These are phyloP conservation scores for Natrix natrix DNA, from an alignment of 2,797 vertebrate species.

Conservation along the genomic window DNA sequence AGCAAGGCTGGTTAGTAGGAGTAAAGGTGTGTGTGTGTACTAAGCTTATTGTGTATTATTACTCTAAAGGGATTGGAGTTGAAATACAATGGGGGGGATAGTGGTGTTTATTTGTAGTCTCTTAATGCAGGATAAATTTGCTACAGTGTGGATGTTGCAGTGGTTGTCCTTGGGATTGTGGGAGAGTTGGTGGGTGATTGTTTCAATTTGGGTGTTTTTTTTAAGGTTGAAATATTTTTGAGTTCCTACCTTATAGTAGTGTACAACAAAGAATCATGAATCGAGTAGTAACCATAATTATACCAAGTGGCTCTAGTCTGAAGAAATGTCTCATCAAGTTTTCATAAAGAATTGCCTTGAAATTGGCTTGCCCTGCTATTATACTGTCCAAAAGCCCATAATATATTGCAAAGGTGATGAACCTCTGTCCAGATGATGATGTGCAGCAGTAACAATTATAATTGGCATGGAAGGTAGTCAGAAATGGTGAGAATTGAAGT, in stretches of 20 bases:
- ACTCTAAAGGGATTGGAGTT: not conserved
- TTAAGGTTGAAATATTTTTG: not conserved
- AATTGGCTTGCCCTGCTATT: not conserved
- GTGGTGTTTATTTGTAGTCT: not conserved
- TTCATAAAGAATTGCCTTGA: not conserved
- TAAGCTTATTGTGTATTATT: slow-evolving; percentile 4
- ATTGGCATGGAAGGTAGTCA: not conserved
- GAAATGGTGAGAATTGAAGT: not conserved
- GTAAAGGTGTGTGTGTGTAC: not conserved
- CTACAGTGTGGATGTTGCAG: not conserved
- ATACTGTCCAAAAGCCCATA: not conserved
- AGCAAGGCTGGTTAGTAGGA: not conserved
- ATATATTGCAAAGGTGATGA: not conserved
- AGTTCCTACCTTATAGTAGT: not conserved
- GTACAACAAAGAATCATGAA: not conserved
- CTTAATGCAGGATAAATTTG: not conserved
- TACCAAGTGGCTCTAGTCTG: not conserved
- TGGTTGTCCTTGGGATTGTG: slow-evolving; percentile 37
- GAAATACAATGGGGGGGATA: not conserved
- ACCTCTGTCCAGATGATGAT: not conserved
- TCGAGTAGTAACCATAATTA: not conserved
- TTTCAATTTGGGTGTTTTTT: not conserved
- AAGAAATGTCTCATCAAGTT: not conserved
- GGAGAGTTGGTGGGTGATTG: slow-evolving; percentile 48
- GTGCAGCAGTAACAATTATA: not conserved